Base-by-base conservation (phyloP, 2,888 invertebrate species). In the Tortrix viridana region DNA sequence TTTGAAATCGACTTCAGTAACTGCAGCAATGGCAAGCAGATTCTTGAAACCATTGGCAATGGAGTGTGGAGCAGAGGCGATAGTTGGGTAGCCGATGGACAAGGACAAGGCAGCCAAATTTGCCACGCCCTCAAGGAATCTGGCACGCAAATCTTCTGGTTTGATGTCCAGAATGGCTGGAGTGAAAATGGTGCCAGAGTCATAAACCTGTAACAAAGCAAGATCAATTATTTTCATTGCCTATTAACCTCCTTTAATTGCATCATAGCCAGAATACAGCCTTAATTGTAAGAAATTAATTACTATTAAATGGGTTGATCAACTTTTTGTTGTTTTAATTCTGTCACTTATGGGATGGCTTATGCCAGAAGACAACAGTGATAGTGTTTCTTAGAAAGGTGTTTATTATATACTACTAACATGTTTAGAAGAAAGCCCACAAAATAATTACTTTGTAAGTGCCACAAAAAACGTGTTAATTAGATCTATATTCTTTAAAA, bases 21-120 rank as follows among this genome's bases (percentile, higher is more conserved):
- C 97, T 62, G 98, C 98, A 77, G 99, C 99, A 80, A 99, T 93
- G 71, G 99, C 98, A 93, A 99, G 94, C 82, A 99, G 93, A 92
- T 98, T 99, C 95, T 98, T 99, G 95, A 99, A 98, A 70, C 99
- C 99, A 81, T 99, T 98, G 90, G 97, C 97, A 81, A 99, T 95
- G 89, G 98, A 98, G 94, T 99, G 99, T 63, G 99, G 99, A 49
- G 95, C 98, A 56, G 99, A 99, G 47, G 98, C 99, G 71, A 98
- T 92, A 16, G 99, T 99, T 69, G 99, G 99, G 92, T 99, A 99
- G 68, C 97, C 97, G 82, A 99, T 97, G 71, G 95, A 93, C 88
- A 99, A 94, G 81, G 97, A 99, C 22, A 99, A 95, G 5, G 98
- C 94, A 46, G 99, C 99, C 80, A 99, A 94, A 79, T 98, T 98